Base-by-base conservation (phyloP, 2,113 vertebrate genomes). In the Phrynosoma platyrhinos region DNA sequence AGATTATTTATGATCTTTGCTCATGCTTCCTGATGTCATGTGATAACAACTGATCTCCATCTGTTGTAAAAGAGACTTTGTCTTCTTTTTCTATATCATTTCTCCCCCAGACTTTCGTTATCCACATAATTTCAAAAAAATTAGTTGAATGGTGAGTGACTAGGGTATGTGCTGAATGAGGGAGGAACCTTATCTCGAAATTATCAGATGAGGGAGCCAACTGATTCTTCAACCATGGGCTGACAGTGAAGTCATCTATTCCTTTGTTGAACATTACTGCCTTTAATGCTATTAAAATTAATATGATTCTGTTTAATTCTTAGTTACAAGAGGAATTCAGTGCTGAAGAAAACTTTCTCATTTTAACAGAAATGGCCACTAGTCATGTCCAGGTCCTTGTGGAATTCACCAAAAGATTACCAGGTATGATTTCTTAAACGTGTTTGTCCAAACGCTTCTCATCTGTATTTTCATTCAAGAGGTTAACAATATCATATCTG, bases 361-460 rank as follows among this genome's bases (percentile, higher is more conserved):
- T 99, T 76, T 94, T 99, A 95, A 99, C 98, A 68, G 99, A 99
- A 96, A 98, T 99, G 97, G 99, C 99, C 86, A 99, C 99, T 27
- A 99, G 95, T 96, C 99, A 99, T 32, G 98, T 99, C 77, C 98
- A 99, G 91, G 97, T 99, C 85, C 97, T 99, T 71, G 99, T 99
- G 90, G 99, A 99, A 96, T 99, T 99, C 96, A 99, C 99, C 21
- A 99, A 99, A 97, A 98, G 97, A 85, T 97, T 99, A 87, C 98
- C 99, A 98, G 99, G 98, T 98, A 97, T 79, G 79, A 47, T 84
- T 2, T 9, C 0, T 75, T 74, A 58, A 74, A 62, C 72, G 74
- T 16, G 14, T 74, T 87, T 75, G 52, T 18, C 30, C 40, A 68
- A 66, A 69, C n/a, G 21, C 23, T 30, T 76, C 53, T 7, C 21